Evolutionary conservation across 2,888 invertebrate species (phyloP).

Genomic region (Holacanthella duospinosa): DNA sequence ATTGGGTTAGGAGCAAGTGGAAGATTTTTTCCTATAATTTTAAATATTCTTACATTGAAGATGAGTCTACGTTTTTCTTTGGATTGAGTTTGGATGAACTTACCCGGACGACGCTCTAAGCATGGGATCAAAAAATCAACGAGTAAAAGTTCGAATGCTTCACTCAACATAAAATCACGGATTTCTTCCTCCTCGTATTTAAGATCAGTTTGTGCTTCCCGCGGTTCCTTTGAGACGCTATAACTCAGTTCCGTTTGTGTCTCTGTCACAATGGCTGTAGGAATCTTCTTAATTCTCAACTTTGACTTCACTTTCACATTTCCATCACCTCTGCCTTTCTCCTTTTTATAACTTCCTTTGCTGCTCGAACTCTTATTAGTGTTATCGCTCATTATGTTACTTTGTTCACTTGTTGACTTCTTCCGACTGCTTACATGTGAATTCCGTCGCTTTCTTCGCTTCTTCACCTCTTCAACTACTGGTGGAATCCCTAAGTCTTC

Average conservation of each 20-base stretch:
- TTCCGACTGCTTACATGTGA: background rate
- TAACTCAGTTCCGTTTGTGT: background rate
- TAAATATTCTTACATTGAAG: background rate
- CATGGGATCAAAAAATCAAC: slow-evolving; percentile 22
- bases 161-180: slow-evolving; percentile 13
- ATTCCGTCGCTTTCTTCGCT: background rate
- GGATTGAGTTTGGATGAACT: too few relatives aligned
- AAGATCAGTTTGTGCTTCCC: background rate
- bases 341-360: background rate
- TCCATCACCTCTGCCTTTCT: background rate
- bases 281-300: background rate
- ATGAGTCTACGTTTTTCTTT: background rate
- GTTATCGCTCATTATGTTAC: background rate
- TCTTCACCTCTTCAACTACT: background rate
- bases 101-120: slow-evolving; percentile 9
- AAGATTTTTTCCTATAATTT: slow-evolving; percentile 19
- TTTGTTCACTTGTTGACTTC: background rate
- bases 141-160: slow-evolving; percentile 23
- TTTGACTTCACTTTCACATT: background rate
- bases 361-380: background rate
- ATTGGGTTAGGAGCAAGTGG: slow-evolving; percentile 27
- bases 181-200: background rate
- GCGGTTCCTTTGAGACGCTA: background rate
- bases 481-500: background rate
- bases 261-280: background rate